Base-by-base conservation (phyloP, 2,113 vertebrate genomes). In the Pimephales promelas region DNA sequence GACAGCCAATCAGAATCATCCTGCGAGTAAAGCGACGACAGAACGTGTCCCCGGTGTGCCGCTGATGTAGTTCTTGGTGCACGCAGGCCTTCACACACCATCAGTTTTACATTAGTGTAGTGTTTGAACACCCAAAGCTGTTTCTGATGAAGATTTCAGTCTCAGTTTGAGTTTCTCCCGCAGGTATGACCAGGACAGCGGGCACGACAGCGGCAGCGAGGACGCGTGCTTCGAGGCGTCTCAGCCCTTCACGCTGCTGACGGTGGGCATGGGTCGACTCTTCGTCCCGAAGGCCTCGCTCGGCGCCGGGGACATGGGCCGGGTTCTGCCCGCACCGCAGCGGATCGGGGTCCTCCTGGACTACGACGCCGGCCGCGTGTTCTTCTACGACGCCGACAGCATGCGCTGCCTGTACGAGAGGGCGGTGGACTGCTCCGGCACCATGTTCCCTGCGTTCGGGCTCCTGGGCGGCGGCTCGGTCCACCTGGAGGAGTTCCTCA, bases 181-280 rank as follows among this genome's bases (percentile, higher is more conserved):
- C 84, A 99, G 98, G 64, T 98, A 97, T 0, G 98, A 99, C 79
- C 98, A 99, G 70, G 98, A 99, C 89, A 99, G 98, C 0, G 98
- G 98, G 2, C 97, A 99, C 22, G 98, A 99, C 93, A 99, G 98
- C 0, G 98, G 97, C 82, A 99, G 97, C n/a, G 98, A 99, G 89
- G 98, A 99, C 31, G 78, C 95, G 1, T 94, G 92, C 86, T 96
- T 95, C 1, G 98, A 98, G 72, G 91, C 95, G 26, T 96, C 95
- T 0, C 97, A 97, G 86, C 97, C 97, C 54, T 97, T 97, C 88
- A 97, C 96, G 0, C 91, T 99, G 28, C 92, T 99, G 88, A 97
- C 98, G 4, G 77, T 97, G 57, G 98, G 97, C 88, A 99, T 98
- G 97, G 97, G 95, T 82, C 97, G 96, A 79, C 92, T 99, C 83